Conservation (phyloP, 1,140 invertebrate genomes). For the Heliconius congener region DNA sequence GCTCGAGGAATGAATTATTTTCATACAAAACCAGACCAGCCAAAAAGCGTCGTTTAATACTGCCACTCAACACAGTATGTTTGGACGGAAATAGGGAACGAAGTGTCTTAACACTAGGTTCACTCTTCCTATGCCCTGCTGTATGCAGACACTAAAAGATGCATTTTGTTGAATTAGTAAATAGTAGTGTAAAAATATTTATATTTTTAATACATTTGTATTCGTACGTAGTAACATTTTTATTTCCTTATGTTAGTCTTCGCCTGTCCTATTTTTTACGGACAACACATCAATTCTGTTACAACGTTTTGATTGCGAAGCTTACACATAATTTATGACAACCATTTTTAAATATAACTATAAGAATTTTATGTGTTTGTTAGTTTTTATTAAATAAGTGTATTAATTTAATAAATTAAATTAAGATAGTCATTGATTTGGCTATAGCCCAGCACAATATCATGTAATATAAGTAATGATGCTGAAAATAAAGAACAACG, state of each 20-base stretch:
- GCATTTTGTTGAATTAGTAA: background rate
- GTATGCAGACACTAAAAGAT: background rate
- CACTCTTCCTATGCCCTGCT: no score
- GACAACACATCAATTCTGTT: background rate
- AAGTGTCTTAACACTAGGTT: background rate
- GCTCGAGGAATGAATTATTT: no score
- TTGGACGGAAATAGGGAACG: background rate
- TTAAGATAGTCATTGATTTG: no score
- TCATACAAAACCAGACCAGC: background rate
- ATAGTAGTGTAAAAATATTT: background rate
- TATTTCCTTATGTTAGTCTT: background rate
- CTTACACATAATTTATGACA: background rate
- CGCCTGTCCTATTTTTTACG: constrained; percentile 4
- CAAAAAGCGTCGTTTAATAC: background rate
- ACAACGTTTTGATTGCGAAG: background rate
- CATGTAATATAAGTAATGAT: no score
- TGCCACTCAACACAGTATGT: background rate
- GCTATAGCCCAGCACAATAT: no score
- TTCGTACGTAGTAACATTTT: background rate
- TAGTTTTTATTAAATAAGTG: background rate
- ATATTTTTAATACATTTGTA: background rate
- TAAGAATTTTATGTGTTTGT: background rate
- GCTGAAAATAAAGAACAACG: no score
- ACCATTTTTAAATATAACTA: background rate
- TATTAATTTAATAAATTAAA: no score